These are phyloP conservation scores for Sturnus vulgaris DNA, from an alignment of 2,113 vertebrate species.

Conservation along the genomic window DNA sequence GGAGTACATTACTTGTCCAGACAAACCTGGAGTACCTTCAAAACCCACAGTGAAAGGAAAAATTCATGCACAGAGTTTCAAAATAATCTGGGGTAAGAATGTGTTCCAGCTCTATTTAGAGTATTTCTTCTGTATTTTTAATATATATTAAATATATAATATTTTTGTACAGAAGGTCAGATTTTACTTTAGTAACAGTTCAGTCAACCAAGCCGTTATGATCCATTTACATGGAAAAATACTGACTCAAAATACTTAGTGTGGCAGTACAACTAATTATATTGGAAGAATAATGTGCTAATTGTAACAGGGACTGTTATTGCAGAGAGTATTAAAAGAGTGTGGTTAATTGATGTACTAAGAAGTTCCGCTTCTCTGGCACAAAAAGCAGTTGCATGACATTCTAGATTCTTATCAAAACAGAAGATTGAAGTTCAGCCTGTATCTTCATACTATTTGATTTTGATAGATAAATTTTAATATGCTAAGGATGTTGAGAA, in stretches of 20 bases:
- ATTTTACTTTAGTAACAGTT: background rate
- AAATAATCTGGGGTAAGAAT: constrained; percentile 89
- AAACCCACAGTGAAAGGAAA: constrained; percentile 87
- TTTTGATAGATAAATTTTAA: background rate
- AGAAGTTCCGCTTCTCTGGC: background rate
- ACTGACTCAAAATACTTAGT: background rate
- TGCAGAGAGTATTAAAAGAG: background rate
- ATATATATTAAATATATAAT: background rate
- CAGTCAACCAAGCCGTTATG: background rate
- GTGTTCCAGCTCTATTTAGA: background rate
- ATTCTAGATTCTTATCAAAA: background rate
- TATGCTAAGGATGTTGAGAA: background rate
- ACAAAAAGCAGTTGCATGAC: background rate
- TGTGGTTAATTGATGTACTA: background rate
- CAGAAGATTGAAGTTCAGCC: background rate
- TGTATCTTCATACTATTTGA: background rate
- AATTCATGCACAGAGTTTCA: constrained; percentile 88
- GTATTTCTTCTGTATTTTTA: background rate
- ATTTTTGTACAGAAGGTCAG: background rate
- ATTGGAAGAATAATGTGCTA: background rate
- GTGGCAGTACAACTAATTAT: background rate
- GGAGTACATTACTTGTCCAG: constrained; percentile 88
- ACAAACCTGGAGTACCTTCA: constrained; percentile 84
- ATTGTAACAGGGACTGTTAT: background rate
- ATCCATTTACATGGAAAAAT: background rate